A percentile compares a stretch with the other conserved stretches of the same genome.
These are phyloP conservation scores for Chrysaora quinquecirrha DNA, from an alignment of 30 jellyfish, hydroid and myxozoan genomes.

Conservation along the genomic window DNA sequence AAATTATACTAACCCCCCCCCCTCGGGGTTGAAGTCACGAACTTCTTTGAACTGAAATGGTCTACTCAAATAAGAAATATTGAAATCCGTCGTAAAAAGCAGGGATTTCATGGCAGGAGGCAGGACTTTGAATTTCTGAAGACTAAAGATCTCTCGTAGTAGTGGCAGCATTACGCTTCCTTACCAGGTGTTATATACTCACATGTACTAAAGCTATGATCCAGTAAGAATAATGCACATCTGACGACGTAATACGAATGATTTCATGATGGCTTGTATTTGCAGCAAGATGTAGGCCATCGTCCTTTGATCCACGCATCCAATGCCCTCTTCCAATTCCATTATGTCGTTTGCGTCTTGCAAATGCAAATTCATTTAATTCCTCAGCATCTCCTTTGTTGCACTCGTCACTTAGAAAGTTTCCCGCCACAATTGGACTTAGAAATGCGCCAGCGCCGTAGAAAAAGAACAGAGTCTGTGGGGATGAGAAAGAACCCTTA, in stretches of 20 bases:
- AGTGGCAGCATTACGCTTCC: too few relatives aligned
- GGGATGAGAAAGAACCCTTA: constrained; percentile 29
- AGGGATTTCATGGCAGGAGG: too few relatives aligned
- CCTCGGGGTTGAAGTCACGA: too few relatives aligned
- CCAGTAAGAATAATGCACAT: constrained; percentile 89
- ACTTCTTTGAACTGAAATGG: too few relatives aligned
- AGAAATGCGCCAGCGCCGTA: constrained; percentile 99
- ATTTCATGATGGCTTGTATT: constrained; percentile 57
- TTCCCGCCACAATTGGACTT: constrained; percentile 98
- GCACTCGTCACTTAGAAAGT: constrained; percentile 94
- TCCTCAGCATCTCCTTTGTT: constrained; percentile 85
- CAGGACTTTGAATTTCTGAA: too few relatives aligned
- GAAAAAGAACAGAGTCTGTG: constrained; percentile 95
- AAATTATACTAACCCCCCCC: too few relatives aligned
- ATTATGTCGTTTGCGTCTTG: constrained; percentile 85
- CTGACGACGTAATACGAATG: constrained; percentile 74
- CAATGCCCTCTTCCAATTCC: constrained; percentile 90
- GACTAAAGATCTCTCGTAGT: too few relatives aligned
- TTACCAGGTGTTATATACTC: constrained; percentile 29
- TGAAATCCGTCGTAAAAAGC: too few relatives aligned
- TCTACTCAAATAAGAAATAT: too few relatives aligned
- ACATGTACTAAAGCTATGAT: constrained; percentile 81
- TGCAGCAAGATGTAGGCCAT: constrained; percentile 60
- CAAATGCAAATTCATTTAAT: constrained; percentile 88
- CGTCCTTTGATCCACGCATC: constrained; percentile 55